Evolutionary conservation across 1,140 invertebrate species (phyloP).

Genomic region (Acyrthosiphon pisum): DNA sequence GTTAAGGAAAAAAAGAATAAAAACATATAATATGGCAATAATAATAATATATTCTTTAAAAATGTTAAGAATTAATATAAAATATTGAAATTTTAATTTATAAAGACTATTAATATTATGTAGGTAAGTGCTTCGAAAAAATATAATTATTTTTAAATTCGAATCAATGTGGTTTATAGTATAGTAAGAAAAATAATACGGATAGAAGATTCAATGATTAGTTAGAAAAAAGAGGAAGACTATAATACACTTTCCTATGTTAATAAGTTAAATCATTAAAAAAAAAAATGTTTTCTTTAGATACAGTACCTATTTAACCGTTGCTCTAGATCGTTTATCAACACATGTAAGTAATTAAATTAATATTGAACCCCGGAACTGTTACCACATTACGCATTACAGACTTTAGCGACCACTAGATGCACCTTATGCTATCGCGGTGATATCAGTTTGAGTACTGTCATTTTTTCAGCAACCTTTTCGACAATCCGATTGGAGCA

Average conservation of each 20-base stretch:
- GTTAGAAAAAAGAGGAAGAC: slow-evolving; percentile 13
- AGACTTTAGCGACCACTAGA: neutral
- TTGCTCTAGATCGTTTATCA: neutral
- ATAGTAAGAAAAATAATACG: slow-evolving; percentile 35
- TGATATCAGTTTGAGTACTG: neutral
- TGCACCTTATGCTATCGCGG: neutral
- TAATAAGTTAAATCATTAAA: neutral
- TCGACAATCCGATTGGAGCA: neutral
- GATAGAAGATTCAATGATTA: slow-evolving; percentile 32
- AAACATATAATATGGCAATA: neutral
- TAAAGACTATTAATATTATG: slow-evolving; percentile 11
- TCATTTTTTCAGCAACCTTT: neutral
- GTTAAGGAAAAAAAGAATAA: neutral
- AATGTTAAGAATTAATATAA: slow-evolving; percentile 16
- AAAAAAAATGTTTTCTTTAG: neutral
- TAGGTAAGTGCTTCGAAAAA: slow-evolving; percentile 31
- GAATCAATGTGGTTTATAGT: slow-evolving; percentile 40
- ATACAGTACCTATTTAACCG: neutral
- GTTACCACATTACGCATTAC: neutral
- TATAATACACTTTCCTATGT: neutral
- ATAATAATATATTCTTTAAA: neutral
- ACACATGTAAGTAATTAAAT: neutral
- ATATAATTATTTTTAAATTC: slow-evolving; percentile 55
- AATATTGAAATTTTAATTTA: slow-evolving; percentile 38
- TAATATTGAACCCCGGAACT: neutral